Conservation (phyloP, 2,888 invertebrate species). For the Drosophila tripunctata region DNA sequence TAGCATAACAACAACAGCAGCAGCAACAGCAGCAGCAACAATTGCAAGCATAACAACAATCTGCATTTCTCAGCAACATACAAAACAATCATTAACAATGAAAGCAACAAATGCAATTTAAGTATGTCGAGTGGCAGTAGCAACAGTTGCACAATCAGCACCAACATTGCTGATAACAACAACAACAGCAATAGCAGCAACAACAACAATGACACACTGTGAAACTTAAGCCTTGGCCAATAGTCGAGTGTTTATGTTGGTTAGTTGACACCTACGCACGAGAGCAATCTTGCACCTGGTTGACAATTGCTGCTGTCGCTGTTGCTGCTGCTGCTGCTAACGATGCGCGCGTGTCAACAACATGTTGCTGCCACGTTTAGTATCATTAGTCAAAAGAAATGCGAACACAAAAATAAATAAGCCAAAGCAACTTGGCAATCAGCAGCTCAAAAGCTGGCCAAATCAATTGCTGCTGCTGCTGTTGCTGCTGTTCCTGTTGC, state of each 20-base stretch:
- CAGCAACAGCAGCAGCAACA: slow-evolving; percentile 19
- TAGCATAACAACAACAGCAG: background rate
- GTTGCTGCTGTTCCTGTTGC: slow-evolving; percentile 30
- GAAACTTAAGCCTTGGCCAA: slow-evolving; percentile 22
- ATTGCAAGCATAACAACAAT: slow-evolving; percentile 1
- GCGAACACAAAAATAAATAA: slow-evolving; percentile 47
- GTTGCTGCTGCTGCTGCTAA: slow-evolving; percentile 49
- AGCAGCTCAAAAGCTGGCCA: slow-evolving; percentile 75
- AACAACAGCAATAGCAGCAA: slow-evolving; percentile 30
- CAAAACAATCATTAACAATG: slow-evolving; percentile 46
- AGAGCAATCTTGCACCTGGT: slow-evolving; percentile 30
- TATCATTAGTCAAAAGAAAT: slow-evolving; percentile 77
- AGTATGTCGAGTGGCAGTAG: slow-evolving; percentile 43
- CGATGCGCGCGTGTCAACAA: slow-evolving; percentile 78
- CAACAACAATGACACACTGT: slow-evolving; percentile 33
- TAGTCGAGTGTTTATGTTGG: slow-evolving; percentile 38
- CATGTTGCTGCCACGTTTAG: slow-evolving; percentile 62
- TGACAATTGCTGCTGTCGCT: slow-evolving; percentile 22
- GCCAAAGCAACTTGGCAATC: slow-evolving; percentile 63
- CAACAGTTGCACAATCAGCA: slow-evolving; percentile 44
- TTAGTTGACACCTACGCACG: slow-evolving; percentile 58
- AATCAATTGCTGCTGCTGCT: slow-evolving; percentile 78
- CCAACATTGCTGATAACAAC: slow-evolving; percentile 38
- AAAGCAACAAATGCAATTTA: slow-evolving; percentile 31
- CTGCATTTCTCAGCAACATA: slow-evolving; percentile 18